These are phyloP conservation scores for Cichlasoma orientale DNA, from an alignment of 2,797 vertebrate species.

Conservation along the genomic window DNA sequence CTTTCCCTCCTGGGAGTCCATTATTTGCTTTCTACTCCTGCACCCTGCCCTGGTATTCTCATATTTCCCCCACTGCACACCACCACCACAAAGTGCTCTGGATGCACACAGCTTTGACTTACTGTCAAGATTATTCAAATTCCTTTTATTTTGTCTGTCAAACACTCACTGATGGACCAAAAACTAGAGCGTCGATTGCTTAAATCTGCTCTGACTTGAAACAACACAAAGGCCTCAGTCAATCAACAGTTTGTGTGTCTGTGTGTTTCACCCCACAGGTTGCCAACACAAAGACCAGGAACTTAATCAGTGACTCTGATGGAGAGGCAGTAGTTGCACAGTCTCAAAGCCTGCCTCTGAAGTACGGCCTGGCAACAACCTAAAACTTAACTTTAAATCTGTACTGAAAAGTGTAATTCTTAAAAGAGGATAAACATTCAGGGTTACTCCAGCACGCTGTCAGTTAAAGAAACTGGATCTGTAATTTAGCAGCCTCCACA, in stretches of 20 bases:
- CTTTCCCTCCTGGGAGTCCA: conserved; percentile 39
- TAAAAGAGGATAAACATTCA: not conserved
- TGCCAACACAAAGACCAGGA: conserved; percentile 13
- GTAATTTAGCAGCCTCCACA: conserved; percentile 5
- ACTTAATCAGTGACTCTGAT: conserved; percentile 20
- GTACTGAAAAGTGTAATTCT: not conserved
- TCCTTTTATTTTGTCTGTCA: not conserved
- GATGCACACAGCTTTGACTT: not conserved
- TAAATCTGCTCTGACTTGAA: not conserved
- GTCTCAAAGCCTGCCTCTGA: not conserved
- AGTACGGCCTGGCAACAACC: not conserved
- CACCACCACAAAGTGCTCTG: conserved; percentile 27
- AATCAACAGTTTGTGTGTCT: not conserved
- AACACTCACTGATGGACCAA: not conserved
- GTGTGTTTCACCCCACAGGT: not conserved
- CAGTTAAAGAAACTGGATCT: not conserved
- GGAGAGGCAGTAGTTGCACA: not conserved
- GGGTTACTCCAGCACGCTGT: not conserved
- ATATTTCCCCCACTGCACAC: conserved; percentile 41
- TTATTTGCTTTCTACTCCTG: conserved; percentile 55
- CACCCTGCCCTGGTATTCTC: conserved; percentile 48
- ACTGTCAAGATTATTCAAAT: not conserved
- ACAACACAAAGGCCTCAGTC: not conserved
- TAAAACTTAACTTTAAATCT: not conserved
- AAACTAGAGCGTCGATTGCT: not conserved